These are phyloP conservation scores for Ectemnius lituratus DNA, from an alignment of 2,888 invertebrate species.

Conservation along the genomic window DNA sequence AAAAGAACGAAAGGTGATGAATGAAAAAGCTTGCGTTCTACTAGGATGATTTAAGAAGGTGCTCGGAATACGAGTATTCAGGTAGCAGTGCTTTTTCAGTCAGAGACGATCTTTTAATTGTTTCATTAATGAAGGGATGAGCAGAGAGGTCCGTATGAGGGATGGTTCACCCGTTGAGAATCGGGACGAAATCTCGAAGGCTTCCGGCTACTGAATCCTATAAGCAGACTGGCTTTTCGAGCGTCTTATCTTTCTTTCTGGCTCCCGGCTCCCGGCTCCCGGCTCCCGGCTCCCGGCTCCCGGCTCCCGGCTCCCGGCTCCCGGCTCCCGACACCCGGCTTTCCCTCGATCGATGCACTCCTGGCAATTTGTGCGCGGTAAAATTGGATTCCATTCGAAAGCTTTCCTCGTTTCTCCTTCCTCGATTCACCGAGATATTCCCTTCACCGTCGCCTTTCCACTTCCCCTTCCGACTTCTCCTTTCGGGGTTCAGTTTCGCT, in stretches of 20 bases:
- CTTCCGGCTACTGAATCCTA: conserved; percentile 21
- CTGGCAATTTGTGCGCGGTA: conserved; percentile 29
- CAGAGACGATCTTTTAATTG: conserved; percentile 45
- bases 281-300: conserved; percentile 7
- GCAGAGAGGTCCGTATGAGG: not conserved
- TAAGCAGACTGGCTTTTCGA: conserved; percentile 15
- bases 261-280: conserved; percentile 9
- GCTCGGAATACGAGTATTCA: conserved; percentile 24
- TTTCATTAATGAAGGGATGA: conserved; percentile 56
- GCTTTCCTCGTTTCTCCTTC: conserved; percentile 18
- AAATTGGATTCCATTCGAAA: conserved; percentile 34
- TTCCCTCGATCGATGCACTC: conserved; percentile 22
- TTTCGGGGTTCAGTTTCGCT: too few relatives aligned
- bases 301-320: conserved; percentile 7
- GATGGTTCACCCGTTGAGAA: conserved; percentile 1
- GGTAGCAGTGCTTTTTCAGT: conserved; percentile 5
- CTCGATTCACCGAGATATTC: conserved; percentile 13
- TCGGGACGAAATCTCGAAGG: conserved; percentile 28
- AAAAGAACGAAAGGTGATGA: too few relatives aligned
- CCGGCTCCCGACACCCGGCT: conserved; percentile 1
- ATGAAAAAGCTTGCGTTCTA: conserved; percentile 12
- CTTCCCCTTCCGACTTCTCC: not conserved
- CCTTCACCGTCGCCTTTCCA: not conserved
- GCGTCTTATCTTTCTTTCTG: conserved; percentile 7
- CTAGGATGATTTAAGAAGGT: conserved; percentile 53